Conservation (phyloP, 1,140 invertebrate species). For the Rhyacophila brunnea region DNA sequence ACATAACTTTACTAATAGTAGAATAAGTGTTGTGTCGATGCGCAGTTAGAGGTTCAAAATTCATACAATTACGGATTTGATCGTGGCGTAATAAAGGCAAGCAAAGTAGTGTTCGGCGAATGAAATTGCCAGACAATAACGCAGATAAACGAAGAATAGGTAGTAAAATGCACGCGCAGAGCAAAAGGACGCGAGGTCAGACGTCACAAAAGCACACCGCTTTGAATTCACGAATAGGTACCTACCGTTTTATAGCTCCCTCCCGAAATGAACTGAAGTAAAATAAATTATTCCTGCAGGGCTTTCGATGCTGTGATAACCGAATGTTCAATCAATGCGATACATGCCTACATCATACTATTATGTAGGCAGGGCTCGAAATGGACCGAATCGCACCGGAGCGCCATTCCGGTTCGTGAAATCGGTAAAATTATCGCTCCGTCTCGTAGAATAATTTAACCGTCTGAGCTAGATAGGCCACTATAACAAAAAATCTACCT, state of each 20-base stretch:
- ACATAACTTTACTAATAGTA: too few species aligned
- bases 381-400: too few species aligned
- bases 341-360: too few species aligned
- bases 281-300: neutral
- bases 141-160: neutral
- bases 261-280: neutral
- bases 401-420: too few species aligned
- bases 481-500: too few species aligned
- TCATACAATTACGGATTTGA: slow-evolving; percentile 10
- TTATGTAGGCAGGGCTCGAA: too few species aligned
- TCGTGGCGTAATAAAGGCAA: slow-evolving; percentile 14
- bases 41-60: neutral
- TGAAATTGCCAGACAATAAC: slow-evolving; percentile 7
- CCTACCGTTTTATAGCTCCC: slow-evolving; percentile 13
- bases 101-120: slow-evolving; percentile 3
- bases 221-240: slow-evolving; percentile 13
- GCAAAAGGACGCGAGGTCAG: slow-evolving; percentile 22
- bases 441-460: too few species aligned
- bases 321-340: too few species aligned
- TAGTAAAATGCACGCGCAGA: too few species aligned
- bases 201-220: neutral
- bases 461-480: too few species aligned
- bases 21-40: neutral
- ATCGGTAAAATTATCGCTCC: too few species aligned
- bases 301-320: neutral